Evolutionary conservation across 2,888 invertebrate genomes (phyloP).

Genomic region (Carcina quercana): DNA sequence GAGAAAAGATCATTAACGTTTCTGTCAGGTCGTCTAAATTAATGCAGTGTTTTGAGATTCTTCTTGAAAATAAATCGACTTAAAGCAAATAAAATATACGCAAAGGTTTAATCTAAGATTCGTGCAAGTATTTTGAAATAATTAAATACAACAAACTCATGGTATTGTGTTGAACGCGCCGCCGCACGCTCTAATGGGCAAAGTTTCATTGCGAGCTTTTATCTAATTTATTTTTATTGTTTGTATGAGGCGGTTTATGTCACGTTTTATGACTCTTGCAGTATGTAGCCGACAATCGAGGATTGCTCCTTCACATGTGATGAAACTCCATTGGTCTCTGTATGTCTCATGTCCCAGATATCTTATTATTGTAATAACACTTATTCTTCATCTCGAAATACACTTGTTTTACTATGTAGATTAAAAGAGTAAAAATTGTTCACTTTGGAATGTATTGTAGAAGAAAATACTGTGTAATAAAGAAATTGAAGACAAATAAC

Average conservation of each 20-base stretch:
- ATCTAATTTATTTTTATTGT: constrained; percentile 71
- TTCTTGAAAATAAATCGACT: too few relatives aligned
- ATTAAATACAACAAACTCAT: constrained; percentile 60
- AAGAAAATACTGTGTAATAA: too few relatives aligned
- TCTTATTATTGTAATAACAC: neutral
- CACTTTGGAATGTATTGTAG: neutral
- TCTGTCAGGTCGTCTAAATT: too few relatives aligned
- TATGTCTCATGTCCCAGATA: neutral
- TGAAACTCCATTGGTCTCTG: too few relatives aligned
- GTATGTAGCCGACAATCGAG: constrained; percentile 47
- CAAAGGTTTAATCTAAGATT: neutral
- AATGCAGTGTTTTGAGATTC: too few relatives aligned
- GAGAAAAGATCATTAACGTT: too few relatives aligned
- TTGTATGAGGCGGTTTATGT: constrained; percentile 60
- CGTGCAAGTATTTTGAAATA: constrained; percentile 43
- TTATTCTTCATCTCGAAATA: too few relatives aligned
- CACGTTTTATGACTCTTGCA: constrained; percentile 50
- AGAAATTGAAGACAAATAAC: too few relatives aligned
- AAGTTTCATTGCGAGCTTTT: constrained; percentile 69
- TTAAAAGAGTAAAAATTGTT: too few relatives aligned
- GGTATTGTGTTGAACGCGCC: constrained; percentile 55
- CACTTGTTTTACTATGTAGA: neutral
- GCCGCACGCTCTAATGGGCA: constrained; percentile 47
- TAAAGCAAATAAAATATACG: too few relatives aligned
- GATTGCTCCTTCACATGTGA: constrained; percentile 9